These are phyloP conservation scores for Beris chalybata DNA, from an alignment of 2,888 invertebrate genomes.

Conservation along the genomic window DNA sequence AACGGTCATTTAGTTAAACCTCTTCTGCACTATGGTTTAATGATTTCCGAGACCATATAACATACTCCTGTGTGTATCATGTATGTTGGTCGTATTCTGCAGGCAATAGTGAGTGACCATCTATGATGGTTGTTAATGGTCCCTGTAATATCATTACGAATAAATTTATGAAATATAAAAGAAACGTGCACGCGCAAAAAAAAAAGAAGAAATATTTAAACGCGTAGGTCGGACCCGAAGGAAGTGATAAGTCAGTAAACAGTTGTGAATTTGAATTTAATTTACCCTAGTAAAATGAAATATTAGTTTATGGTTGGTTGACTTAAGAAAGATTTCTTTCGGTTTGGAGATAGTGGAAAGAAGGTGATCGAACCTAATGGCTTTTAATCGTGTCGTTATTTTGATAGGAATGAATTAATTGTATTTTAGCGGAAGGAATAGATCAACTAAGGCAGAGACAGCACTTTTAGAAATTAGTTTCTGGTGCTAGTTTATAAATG, in stretches of 20 bases:
- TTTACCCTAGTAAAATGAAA: conserved; percentile 14
- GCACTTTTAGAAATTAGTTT: too few species aligned
- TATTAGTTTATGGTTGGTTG: conserved; percentile 12
- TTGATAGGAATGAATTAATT: too few species aligned
- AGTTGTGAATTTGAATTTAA: conserved; percentile 16
- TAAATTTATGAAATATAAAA: conserved; percentile 23
- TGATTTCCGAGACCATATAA: conserved; percentile 13
- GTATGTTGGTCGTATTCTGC: background rate
- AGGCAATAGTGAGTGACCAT: conserved; percentile 8
- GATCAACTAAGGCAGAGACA: too few species aligned
- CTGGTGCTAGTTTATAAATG: too few species aligned
- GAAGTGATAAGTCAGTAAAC: conserved; percentile 20
- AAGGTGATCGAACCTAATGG: too few species aligned
- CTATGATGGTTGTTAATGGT: conserved; percentile 24
- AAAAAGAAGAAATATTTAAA: conserved; percentile 6
- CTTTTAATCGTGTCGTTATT: too few species aligned
- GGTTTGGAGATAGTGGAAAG: too few species aligned
- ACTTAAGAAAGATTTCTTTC: background rate
- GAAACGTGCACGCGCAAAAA: conserved; percentile 1
- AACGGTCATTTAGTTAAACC: conserved; percentile 35
- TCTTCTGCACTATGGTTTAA: conserved; percentile 18
- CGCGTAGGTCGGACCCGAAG: conserved; percentile 8
- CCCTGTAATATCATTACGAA: conserved; percentile 23
- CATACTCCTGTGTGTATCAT: conserved; percentile 1
- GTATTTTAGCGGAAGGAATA: too few species aligned